Base-by-base conservation (phyloP, 2,113 vertebrate genomes). In the Pungitius pungitius region DNA sequence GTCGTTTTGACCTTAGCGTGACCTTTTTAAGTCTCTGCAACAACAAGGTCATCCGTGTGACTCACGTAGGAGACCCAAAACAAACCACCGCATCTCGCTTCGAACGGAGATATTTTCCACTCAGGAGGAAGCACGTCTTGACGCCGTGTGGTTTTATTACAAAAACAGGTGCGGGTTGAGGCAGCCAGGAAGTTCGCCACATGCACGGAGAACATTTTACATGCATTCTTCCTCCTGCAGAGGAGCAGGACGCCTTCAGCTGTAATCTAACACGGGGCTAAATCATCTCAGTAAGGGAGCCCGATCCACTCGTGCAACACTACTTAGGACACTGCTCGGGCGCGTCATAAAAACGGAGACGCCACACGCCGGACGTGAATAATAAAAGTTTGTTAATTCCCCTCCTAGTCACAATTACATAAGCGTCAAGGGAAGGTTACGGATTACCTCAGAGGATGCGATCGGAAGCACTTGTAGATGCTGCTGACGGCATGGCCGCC, bases 391-490 rank as follows among this genome's bases (percentile, higher is more conserved):
- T 9, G 60, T 55, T 30, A 17, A 27, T 6, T 45, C 42, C 6
- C 40, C 24, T 26, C 24, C 4, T 42, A 43, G 63, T 54, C 57
- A 33, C 4, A 52, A 8, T 78, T 69, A 76, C 66, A 62, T 66
- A 27, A 37, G 26, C 24, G 39, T 13, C 24, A 27, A 60, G 65
- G 54, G 64, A 56, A 78, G 57, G 4, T 15, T 14, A 1, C 26
- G 5, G 1, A 26, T 62, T 90, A 91, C 91, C 90, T 89, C 58
- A 40, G 69, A 56, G 52, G 8, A 33, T 69, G 74, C 24, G 26
- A 17, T 69, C 66, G 60, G 49, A 7, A 69, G 39, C 84, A 83
- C 84, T 39, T 81, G 64, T 57, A 45, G 57, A 22, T 20, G 65
- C 47, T 33, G 61, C 20, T 26, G 22, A 24, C 51, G 51, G 18